phyloP scores from a whole-genome alignment of 1,140 invertebrate species.

The Drosophila bocqueti region DNA sequence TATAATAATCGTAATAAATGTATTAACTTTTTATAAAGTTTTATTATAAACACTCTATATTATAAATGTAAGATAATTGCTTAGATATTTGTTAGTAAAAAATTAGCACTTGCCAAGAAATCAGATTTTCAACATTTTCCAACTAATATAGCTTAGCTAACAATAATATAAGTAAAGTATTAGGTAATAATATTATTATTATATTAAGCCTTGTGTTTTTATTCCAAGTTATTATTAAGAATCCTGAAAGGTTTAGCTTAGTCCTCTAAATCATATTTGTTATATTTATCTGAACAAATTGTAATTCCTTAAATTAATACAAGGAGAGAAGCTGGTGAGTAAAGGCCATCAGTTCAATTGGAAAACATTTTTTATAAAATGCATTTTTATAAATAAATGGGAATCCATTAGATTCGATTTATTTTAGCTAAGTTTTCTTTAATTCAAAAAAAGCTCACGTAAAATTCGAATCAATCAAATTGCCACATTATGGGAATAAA shows the following conservation, averaged over 20 bases:
- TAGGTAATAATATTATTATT: too few relatives aligned
- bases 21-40: too few relatives aligned
- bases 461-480: conserved; percentile 32
- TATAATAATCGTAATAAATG: too few relatives aligned
- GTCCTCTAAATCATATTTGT: background rate
- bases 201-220: background rate
- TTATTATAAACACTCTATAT: too few relatives aligned
- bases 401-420: background rate
- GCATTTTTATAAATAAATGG: background rate
- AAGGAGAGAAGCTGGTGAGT: background rate
- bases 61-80: background rate
- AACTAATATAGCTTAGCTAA: too few relatives aligned
- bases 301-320: background rate
- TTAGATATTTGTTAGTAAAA: too few relatives aligned
- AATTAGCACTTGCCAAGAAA: too few relatives aligned
- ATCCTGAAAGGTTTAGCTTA: background rate
- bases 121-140: too few relatives aligned
- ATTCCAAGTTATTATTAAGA: background rate
- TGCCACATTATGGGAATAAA: conserved; percentile 10
- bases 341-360: background rate
- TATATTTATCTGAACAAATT: background rate
- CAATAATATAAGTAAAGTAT: background rate
- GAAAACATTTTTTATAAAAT: background rate
- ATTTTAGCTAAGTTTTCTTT: background rate
- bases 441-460: conserved; percentile 25